Base-by-base conservation (phyloP, 2,888 invertebrate species). In the Tetrapedia diversipes region DNA sequence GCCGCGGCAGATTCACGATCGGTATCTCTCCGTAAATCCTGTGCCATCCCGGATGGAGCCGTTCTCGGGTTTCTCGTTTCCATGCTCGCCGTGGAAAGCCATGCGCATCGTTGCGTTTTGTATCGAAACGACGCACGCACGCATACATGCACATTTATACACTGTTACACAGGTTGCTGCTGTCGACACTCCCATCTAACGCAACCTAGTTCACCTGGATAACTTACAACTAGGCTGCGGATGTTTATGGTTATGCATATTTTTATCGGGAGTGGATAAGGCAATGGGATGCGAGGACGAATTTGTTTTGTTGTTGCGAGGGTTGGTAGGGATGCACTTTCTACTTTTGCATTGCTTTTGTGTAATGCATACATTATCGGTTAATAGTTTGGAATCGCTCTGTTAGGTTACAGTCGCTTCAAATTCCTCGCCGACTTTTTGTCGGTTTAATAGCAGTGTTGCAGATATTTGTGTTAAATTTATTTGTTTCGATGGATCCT, bases 41-140 rank as follows among this genome's bases (percentile, higher is more conserved):
- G n/a, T n/a, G 60, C 81, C 78, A 81, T 79, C 79, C 84, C 68
- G 75, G 72, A 84, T 84, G 76, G 61, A 69, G 59, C 70, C n/a
- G n/a, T n/a, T 64, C 53, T 56, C 56, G 60, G 67, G 59, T 69
- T 72, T 69, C 83, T 80, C 74, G 83, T 80, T 83, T 69, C 71
- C 77, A 71, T 53, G 56, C 68, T 47, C 49, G 39, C 54, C 32
- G 67, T 56, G 70, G 63, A 79, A 75, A 71, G 71, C 71, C 79
- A 51, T 60, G 63, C 56, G 77, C 57, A 68, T 59, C 64, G 51
- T 47, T 47, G 37, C 56, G 73, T 71, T 64, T 63, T 41, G 69
- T 63, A 68, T 53, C 67, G 49, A 39, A 29, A 45, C 27, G 41
- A n/a, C 29, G n/a, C n/a, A 37, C 32, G 16, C 22, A 7, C 7